A percentile compares a stretch with the other conserved stretches of the same genome.
phyloP scores from a whole-genome alignment of 1,140 invertebrate species.

The Microvelia longipes region DNA sequence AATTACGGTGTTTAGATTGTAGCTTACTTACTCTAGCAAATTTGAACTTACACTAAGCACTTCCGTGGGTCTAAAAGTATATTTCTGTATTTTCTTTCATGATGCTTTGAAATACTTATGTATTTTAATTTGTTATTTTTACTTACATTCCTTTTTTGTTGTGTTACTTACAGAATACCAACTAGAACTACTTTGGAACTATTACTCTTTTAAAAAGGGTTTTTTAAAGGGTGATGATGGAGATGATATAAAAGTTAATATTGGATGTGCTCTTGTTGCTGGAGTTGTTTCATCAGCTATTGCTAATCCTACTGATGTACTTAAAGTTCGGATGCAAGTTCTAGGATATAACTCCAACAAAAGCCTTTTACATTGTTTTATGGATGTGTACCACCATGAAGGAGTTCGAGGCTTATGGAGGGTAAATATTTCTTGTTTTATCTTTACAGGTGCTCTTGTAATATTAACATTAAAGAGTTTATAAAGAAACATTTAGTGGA shows the following conservation, averaged over 20 bases:
- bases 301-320: slow-evolving; percentile 91
- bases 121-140: too few relatives aligned
- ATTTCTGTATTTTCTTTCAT: too few relatives aligned
- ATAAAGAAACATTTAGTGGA: too few relatives aligned
- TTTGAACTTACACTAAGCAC: too few relatives aligned
- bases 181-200: slow-evolving; percentile 95
- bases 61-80: too few relatives aligned
- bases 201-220: slow-evolving; percentile 75
- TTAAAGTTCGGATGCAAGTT: slow-evolving; percentile 93
- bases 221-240: slow-evolving; percentile 38
- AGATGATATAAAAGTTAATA: slow-evolving; percentile 62
- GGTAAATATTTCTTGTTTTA: slow-evolving; percentile 41
- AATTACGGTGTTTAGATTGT: too few relatives aligned
- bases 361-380: slow-evolving; percentile 55
- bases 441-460: too few relatives aligned
- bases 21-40: too few relatives aligned
- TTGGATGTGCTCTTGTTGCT: slow-evolving; percentile 67
- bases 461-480: too few relatives aligned
- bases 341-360: slow-evolving; percentile 33
- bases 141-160: too few relatives aligned
- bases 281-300: slow-evolving; percentile 84
- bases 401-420: slow-evolving; percentile 73
- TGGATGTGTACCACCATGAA: slow-evolving; percentile 60
- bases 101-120: too few relatives aligned
- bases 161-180: too few relatives aligned